These are phyloP conservation scores for Chelonia mydas DNA, from an alignment of 2,797 vertebrate genomes.

Conservation along the genomic window DNA sequence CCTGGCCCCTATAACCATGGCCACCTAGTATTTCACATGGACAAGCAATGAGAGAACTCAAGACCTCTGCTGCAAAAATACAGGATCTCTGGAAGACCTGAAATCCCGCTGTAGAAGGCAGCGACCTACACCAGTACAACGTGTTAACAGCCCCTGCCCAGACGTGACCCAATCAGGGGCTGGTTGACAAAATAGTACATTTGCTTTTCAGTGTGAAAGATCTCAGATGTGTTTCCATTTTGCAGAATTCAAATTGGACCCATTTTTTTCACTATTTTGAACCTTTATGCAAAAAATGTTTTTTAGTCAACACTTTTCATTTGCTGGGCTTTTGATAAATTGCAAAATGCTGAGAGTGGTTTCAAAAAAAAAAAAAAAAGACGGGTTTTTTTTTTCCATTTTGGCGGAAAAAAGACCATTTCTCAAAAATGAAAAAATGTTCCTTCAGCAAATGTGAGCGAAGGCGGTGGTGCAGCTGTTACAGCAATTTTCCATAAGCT, in stretches of 20 bases:
- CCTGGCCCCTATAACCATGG: neutral
- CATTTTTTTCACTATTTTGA: slow-evolving; percentile 18
- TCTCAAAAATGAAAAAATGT: neutral
- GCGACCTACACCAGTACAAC: accelerated
- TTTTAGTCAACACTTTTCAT: slow-evolving; percentile 13
- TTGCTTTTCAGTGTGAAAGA: neutral
- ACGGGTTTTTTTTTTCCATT: slow-evolving; percentile 15
- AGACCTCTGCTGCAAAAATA: neutral
- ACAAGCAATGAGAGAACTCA: neutral
- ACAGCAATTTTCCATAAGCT: neutral
- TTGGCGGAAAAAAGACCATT: neutral
- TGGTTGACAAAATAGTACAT: neutral
- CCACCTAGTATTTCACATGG: neutral
- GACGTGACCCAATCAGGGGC: neutral
- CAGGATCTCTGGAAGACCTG: neutral
- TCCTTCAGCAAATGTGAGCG: neutral
- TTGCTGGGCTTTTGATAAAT: slow-evolving; percentile 41
- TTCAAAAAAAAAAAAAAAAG: slow-evolving; percentile 56
- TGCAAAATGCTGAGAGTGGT: slow-evolving; percentile 56
- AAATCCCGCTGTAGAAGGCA: neutral
- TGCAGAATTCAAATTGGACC: slow-evolving; percentile 13
- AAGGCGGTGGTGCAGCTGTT: neutral
- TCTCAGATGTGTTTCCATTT: slow-evolving; percentile 30
- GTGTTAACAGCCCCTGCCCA: neutral
- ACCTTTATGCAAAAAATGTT: neutral